Evolutionary conservation across 2,888 invertebrate genomes (phyloP).

Genomic region (Drosophila picticornis): DNA sequence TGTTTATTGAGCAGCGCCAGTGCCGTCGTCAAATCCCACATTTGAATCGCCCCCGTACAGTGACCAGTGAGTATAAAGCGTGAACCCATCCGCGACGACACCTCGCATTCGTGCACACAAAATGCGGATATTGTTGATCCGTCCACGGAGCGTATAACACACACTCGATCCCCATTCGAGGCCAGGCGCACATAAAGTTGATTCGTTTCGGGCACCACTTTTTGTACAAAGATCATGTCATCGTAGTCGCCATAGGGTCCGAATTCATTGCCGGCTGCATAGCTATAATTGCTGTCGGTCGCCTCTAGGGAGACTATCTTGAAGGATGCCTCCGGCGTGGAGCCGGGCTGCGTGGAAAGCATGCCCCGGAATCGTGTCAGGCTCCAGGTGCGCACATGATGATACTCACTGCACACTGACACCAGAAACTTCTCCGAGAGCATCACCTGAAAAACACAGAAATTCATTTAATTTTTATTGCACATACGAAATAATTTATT

Average conservation of each 20-base stretch:
- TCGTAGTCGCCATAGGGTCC: conserved; percentile 99
- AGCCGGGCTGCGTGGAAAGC: conserved; percentile 99
- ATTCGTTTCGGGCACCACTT: conserved; percentile 98
- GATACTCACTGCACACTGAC: conserved; percentile 98
- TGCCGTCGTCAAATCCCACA: conserved; percentile 99
- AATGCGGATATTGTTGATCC: conserved; percentile 97
- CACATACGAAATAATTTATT: background rate
- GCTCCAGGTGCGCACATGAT: conserved; percentile 98
- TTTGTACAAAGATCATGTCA: conserved; percentile 98
- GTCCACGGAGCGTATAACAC: conserved; percentile 97
- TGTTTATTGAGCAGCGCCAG: conserved; percentile 90
- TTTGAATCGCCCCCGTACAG: conserved; percentile 96
- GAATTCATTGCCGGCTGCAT: conserved; percentile 88
- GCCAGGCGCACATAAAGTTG: conserved; percentile 97
- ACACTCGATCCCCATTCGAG: conserved; percentile 97
- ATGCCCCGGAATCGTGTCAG: conserved; percentile 98
- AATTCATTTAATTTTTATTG: background rate
- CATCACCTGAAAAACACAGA: conserved; percentile 88
- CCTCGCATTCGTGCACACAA: conserved; percentile 99
- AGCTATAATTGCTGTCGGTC: conserved; percentile 88
- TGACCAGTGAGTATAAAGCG: conserved; percentile 97
- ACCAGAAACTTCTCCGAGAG: conserved; percentile 97
- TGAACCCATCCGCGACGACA: conserved; percentile 96
- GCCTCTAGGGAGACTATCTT: conserved; percentile 88
- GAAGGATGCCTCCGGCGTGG: conserved; percentile 98